Conservation (phyloP, 2,888 invertebrate species). For the Atethmia centrago region DNA sequence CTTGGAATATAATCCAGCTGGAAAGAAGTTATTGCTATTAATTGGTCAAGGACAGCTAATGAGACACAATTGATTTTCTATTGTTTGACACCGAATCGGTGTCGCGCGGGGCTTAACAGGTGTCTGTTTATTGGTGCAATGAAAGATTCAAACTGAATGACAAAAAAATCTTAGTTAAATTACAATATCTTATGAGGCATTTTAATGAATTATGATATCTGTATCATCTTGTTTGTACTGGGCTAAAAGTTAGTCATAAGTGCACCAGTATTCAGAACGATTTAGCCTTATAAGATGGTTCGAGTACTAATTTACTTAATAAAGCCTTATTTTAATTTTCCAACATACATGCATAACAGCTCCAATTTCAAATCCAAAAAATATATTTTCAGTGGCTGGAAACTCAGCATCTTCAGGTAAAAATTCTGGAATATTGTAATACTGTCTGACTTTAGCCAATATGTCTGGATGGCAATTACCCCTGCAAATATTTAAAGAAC, state of each 20-base stretch:
- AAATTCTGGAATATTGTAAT: slow-evolving; percentile 96
- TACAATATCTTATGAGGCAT: neutral
- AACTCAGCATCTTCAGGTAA: slow-evolving; percentile 97
- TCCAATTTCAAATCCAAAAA: slow-evolving; percentile 97
- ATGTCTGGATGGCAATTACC: slow-evolving; percentile 97
- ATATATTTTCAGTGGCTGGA: slow-evolving; percentile 96
- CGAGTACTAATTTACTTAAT: neutral
- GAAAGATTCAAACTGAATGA: neutral
- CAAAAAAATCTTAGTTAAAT: neutral
- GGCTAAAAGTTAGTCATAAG: neutral
- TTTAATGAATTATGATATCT: neutral
- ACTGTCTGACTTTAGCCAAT: slow-evolving; percentile 92
- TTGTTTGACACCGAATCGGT: no score
- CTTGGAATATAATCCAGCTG: slow-evolving; percentile 97
- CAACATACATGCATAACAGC: slow-evolving; percentile 96
- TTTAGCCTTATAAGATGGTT: neutral
- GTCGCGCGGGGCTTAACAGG: no score
- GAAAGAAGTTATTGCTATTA: slow-evolving; percentile 63
- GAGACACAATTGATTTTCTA: no score
- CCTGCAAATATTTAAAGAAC: slow-evolving; percentile 84
- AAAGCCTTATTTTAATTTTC: neutral
- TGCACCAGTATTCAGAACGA: neutral
- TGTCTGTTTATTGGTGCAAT: neutral
- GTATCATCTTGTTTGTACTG: neutral
- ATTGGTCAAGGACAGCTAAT: no score